phyloP scores from a whole-genome alignment of 2,797 vertebrate species.

The Leptodon cayanensis region DNA sequence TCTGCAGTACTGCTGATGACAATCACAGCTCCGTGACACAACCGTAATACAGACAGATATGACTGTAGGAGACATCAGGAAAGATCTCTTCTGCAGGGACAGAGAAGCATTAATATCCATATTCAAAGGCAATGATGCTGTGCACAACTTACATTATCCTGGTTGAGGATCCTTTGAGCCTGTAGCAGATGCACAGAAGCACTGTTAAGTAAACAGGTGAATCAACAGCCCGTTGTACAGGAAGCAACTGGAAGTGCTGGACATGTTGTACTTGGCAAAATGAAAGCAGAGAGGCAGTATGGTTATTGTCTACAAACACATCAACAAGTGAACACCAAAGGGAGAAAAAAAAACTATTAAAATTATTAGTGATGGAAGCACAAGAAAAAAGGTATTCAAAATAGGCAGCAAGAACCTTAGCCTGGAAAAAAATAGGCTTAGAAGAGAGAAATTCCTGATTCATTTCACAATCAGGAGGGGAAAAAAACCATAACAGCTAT shows the following conservation, averaged over 20 bases:
- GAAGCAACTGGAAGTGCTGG: not conserved
- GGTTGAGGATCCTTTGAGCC: not conserved
- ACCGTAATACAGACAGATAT: accelerated
- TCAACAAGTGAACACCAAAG: not conserved
- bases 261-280: not conserved
- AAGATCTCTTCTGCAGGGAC: not conserved
- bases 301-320: not conserved
- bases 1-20: not conserved
- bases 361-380: not conserved
- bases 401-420: not conserved
- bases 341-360: not conserved
- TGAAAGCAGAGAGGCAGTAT: not conserved
- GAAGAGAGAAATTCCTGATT: not conserved
- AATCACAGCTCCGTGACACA: not conserved
- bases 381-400: not conserved
- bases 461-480: not conserved
- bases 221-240: not conserved
- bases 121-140: not conserved
- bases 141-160: accelerated
- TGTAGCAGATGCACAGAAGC: not conserved
- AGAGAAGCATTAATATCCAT: not conserved
- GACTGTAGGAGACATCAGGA: not conserved
- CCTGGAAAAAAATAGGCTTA: not conserved
- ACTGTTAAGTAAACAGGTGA: not conserved
- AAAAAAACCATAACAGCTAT: not conserved